Percentiles rank a stretch among this genome's conserved stretches.
Evolutionary conservation across 2,113 vertebrate species (phyloP).

Genomic region (Pelusios castaneus): DNA sequence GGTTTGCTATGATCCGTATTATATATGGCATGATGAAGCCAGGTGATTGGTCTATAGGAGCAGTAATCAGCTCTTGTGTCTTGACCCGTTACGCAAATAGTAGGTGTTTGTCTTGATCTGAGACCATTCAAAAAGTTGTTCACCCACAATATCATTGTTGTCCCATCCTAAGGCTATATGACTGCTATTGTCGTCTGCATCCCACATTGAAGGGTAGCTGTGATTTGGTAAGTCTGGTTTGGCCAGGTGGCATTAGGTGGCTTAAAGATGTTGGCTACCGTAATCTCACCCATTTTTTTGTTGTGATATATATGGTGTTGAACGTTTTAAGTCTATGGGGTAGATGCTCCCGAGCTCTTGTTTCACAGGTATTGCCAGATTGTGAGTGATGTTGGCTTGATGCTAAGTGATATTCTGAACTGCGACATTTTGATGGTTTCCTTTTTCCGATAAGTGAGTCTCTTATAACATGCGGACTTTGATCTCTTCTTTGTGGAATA

Average conservation of each 20-base stretch:
- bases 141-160: background rate
- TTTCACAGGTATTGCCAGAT: background rate
- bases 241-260: background rate
- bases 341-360: background rate
- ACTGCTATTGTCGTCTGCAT: background rate
- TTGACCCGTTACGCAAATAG: background rate
- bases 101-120: background rate
- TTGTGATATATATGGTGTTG: background rate
- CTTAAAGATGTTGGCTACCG: background rate
- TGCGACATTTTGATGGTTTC: background rate
- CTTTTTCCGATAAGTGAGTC: background rate
- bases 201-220: background rate
- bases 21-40: background rate
- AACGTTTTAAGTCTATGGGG: background rate
- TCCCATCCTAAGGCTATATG: background rate
- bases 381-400: background rate
- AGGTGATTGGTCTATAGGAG: background rate
- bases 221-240: background rate
- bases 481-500: background rate
- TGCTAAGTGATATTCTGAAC: background rate
- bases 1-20: background rate
- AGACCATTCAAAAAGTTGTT: background rate
- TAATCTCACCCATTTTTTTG: background rate
- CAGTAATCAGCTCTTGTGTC: background rate
- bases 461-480: background rate